These are phyloP conservation scores for Rhynchophorus ferrugineus DNA, from an alignment of 1,140 invertebrate genomes.

Conservation along the genomic window DNA sequence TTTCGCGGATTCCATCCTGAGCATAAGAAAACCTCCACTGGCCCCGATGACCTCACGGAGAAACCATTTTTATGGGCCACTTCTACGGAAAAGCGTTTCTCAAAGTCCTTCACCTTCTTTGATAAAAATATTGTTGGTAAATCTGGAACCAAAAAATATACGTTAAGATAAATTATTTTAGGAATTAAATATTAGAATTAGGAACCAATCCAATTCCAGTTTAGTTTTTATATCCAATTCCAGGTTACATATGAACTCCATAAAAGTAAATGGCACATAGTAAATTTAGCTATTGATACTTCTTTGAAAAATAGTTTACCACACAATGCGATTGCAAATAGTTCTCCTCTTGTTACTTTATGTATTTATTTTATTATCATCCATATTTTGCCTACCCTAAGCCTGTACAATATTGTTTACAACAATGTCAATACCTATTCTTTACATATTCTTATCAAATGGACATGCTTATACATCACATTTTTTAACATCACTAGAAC, in stretches of 20 bases:
- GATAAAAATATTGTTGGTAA: slow-evolving; percentile 21
- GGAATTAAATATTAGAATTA: background rate
- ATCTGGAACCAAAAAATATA: slow-evolving; percentile 20
- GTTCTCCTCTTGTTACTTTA: too few species aligned
- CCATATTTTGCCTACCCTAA: too few species aligned
- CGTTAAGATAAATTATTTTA: background rate
- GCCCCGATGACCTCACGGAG: slow-evolving; percentile 24
- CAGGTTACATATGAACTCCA: background rate
- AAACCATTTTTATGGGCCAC: slow-evolving; percentile 21
- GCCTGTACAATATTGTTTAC: too few species aligned
- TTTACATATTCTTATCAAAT: too few species aligned
- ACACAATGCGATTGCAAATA: too few species aligned
- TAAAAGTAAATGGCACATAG: too few species aligned
- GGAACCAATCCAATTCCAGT: background rate
- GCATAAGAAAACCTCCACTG: slow-evolving; percentile 27
- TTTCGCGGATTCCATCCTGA: slow-evolving; percentile 28
- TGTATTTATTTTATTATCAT: too few species aligned
- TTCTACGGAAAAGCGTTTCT: slow-evolving; percentile 23
- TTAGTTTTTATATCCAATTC: background rate
- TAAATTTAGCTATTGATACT: too few species aligned
- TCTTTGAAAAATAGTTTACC: too few species aligned
- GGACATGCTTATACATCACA: too few species aligned
- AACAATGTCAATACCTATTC: too few species aligned
- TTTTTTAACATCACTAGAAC: too few species aligned
- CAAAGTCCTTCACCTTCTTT: slow-evolving; percentile 21